These are phyloP conservation scores for Xenopus borealis DNA, from an alignment of 2,113 vertebrate genomes.

Conservation along the genomic window DNA sequence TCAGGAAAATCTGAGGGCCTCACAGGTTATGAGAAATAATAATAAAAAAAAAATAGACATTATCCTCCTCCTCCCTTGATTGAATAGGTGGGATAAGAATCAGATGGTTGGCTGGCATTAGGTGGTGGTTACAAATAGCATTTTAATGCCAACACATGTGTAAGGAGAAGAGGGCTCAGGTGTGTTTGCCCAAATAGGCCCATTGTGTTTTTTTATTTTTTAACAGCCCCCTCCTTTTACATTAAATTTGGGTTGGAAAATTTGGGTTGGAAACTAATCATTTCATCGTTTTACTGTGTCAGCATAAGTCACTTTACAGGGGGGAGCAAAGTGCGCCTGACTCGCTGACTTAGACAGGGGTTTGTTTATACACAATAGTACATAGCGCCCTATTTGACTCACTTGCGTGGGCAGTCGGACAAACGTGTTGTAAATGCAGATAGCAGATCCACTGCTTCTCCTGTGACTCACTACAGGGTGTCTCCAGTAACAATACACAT, in stretches of 20 bases:
- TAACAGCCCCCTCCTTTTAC: not conserved
- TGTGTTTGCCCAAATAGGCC: not conserved
- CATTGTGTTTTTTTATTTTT: not conserved
- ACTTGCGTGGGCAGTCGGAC: too few species aligned
- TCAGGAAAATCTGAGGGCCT: conserved; percentile 10
- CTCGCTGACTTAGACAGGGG: not conserved
- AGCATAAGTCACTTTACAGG: not conserved
- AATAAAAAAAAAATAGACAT: not conserved
- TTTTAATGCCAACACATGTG: conserved; percentile 6
- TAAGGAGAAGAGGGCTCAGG: not conserved
- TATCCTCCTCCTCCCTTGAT: conserved; percentile 9
- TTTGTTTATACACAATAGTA: not conserved
- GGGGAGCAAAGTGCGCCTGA: not conserved
- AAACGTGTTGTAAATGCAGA: too few species aligned
- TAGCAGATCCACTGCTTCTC: too few species aligned
- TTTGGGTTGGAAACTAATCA: conserved; percentile 14
- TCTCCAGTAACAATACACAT: too few species aligned
- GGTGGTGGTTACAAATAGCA: not conserved
- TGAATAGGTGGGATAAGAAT: not conserved
- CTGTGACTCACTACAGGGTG: too few species aligned
- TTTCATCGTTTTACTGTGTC: conserved; percentile 16
- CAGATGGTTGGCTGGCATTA: not conserved
- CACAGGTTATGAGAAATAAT: not conserved
- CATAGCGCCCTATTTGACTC: too few species aligned
- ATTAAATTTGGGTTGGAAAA: not conserved